phyloP scores from a whole-genome alignment of 1,140 invertebrate genomes.

The Limonius californicus region DNA sequence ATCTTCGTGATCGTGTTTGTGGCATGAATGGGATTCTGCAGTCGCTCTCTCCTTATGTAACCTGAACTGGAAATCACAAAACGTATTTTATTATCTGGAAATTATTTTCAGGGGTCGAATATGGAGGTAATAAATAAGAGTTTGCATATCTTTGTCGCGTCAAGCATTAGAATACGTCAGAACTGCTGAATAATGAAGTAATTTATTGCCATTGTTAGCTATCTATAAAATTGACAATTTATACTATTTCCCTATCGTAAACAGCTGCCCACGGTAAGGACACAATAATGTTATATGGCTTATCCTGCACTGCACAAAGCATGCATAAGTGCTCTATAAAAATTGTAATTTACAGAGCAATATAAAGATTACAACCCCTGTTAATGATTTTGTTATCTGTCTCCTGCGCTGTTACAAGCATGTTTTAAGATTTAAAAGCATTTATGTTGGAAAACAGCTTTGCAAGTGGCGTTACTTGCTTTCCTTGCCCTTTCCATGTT shows the following conservation, averaged over 20 bases:
- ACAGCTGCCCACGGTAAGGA: conserved; percentile 9
- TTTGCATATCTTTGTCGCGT: background rate
- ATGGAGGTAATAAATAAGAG: background rate
- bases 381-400: conserved; percentile 12
- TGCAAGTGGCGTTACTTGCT: too few species aligned
- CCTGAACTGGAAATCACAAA: too few species aligned
- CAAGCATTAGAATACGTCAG: background rate
- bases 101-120: too few species aligned
- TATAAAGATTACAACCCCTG: conserved; percentile 9
- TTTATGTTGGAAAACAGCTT: too few species aligned
- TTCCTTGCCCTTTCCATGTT: too few species aligned
- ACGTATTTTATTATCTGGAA: too few species aligned
- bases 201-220: conserved; percentile 7
- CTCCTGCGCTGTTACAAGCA: background rate
- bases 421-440: too few species aligned
- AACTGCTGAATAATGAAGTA: background rate
- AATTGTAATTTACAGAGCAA: conserved; percentile 12
- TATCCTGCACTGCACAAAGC: conserved; percentile 4
- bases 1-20: too few species aligned
- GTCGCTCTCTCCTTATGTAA: too few species aligned
- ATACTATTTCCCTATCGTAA: conserved; percentile 15
- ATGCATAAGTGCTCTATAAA: conserved; percentile 8
- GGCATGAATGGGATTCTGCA: too few species aligned
- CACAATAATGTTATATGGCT: conserved; percentile 12
- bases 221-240: conserved; percentile 18